Percentiles rank a stretch among this genome's conserved stretches.
Conservation (phyloP, 2,888 invertebrate species). For the Drosophila birchii region DNA sequence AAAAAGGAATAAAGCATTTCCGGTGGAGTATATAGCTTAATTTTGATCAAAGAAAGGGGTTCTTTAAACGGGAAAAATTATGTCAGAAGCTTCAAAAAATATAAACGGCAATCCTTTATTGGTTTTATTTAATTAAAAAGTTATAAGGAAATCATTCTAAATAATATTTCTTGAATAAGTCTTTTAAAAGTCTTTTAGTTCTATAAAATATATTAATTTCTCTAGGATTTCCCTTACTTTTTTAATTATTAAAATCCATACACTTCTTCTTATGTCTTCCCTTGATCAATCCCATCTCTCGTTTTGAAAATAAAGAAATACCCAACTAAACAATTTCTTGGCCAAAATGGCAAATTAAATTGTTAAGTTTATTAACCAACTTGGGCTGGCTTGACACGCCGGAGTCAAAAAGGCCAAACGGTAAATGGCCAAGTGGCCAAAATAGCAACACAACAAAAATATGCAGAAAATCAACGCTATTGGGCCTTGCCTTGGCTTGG, state of each 20-base stretch:
- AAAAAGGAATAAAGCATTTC: background rate
- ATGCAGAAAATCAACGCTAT: slow-evolving; percentile 14
- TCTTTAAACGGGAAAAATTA: background rate
- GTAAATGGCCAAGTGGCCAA: slow-evolving; percentile 21
- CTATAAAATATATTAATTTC: background rate
- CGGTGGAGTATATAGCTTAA: background rate
- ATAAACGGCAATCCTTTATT: background rate
- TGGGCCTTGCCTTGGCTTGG: slow-evolving; percentile 17
- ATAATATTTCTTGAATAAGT: no score
- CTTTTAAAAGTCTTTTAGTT: background rate
- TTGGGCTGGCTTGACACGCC: slow-evolving; percentile 11
- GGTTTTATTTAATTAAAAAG: background rate
- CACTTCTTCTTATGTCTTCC: background rate
- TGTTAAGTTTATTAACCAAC: slow-evolving; percentile 64
- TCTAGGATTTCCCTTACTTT: background rate
- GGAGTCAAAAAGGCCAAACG: slow-evolving; percentile 58
- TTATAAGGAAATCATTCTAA: background rate
- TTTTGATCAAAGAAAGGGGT: no score
- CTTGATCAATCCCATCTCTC: slow-evolving; percentile 5
- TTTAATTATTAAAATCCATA: background rate
- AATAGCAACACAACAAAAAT: slow-evolving; percentile 5
- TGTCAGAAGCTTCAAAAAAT: background rate
- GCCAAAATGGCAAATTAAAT: slow-evolving; percentile 63
- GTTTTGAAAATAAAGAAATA: background rate
- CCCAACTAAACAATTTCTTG: slow-evolving; percentile 26